Base-by-base conservation (phyloP, 2,797 vertebrate species). In the Limnodromus scolopaceus region DNA sequence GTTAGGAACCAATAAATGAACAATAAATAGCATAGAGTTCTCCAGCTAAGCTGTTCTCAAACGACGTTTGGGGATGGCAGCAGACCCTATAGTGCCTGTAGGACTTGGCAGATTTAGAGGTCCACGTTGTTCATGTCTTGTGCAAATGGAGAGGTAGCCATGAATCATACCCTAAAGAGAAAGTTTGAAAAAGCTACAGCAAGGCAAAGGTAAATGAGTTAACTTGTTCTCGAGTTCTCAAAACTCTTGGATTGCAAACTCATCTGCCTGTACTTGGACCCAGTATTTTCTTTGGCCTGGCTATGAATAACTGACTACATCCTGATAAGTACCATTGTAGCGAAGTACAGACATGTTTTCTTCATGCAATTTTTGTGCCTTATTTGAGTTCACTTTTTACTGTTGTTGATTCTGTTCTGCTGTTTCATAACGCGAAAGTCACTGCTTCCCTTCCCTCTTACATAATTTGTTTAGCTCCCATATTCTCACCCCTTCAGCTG, bases 61-160 rank as follows among this genome's bases (percentile, higher is more conserved):
- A 2, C 0, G 0, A 5, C 0, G 3, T 22, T 8, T 30, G 36
- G 28, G 39, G 27, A 4, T 18, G 49, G 48, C 39, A 58, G 72
- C 48, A n/a, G 68, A 16, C 5, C 24, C 27, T 23, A 1, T 2
- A 11, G 45, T 9, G 39, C 65, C 49, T 7, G 7, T 8, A 5
- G 61, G 34, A 18, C 51, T 10, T 27, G 3, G 24, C 9, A 10
- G 25, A 3, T 5, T 30, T n/a, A 24, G 43, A 57, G 34, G 22
- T 32, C 60, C 3, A 0, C 23, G 20, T 7, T 51, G 34, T 28
- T 64, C 49, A 0, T 7, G 32, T 20, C 69, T 10, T 48, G 53
- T 28, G 63, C 72, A 23, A 11, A 13, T 5, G 27, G 45, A 58
- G 36, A 54, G 55, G 49, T 15, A 53, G 48, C 48, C 32, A 4